phyloP scores from a whole-genome alignment of 1,140 invertebrate species.

The Gryllus bimaculatus region DNA sequence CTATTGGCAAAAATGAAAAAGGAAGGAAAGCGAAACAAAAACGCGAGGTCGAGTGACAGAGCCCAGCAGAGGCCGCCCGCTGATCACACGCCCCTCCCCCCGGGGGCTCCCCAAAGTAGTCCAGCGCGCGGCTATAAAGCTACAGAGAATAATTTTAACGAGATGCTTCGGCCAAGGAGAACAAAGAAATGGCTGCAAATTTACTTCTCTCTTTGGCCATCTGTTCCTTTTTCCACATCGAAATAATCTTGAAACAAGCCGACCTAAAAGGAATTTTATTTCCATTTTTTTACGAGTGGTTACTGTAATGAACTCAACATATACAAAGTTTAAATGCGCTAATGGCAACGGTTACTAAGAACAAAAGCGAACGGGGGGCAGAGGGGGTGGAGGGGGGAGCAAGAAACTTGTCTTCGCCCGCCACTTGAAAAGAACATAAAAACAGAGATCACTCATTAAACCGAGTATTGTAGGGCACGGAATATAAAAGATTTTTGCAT shows the following conservation, averaged over 20 bases:
- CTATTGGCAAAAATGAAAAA: too few species aligned
- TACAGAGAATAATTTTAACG: background rate
- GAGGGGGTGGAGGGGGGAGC: background rate
- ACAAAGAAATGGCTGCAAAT: constrained; percentile 1
- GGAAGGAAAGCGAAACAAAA: too few species aligned
- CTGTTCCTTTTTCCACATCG: background rate
- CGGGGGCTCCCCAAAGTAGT: too few species aligned
- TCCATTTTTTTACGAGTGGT: background rate
- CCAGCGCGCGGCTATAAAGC: background rate
- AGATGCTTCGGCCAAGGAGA: background rate
- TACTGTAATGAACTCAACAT: constrained; percentile 5
- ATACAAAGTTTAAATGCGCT: background rate
- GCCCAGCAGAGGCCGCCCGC: too few species aligned
- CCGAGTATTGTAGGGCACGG: background rate
- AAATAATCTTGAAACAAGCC: constrained; percentile 5
- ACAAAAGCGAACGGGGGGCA: background rate
- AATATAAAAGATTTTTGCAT: background rate
- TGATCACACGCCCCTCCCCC: too few species aligned
- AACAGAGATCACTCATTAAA: constrained; percentile 1
- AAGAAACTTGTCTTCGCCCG: too few species aligned
- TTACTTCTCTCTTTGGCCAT: background rate
- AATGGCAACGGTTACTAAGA: background rate
- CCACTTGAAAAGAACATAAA: background rate
- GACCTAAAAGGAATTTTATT: constrained; percentile 5
- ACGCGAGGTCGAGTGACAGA: too few species aligned